These are phyloP conservation scores for Gonatopus flavifemur DNA, from an alignment of 1,140 invertebrate genomes.

Conservation along the genomic window DNA sequence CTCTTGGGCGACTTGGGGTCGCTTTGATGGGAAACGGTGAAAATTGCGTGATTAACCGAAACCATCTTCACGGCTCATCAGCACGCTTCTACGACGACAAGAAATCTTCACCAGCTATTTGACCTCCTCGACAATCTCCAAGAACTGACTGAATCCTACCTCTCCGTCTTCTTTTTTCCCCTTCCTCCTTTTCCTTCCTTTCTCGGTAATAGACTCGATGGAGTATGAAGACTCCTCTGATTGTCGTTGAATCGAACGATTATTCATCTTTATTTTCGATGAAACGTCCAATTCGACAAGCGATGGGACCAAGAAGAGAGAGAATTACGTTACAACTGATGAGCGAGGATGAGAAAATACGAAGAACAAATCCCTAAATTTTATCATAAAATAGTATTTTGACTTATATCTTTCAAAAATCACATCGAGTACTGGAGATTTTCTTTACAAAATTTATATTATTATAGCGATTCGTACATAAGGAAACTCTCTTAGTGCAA, in stretches of 20 bases:
- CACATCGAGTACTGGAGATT: no score
- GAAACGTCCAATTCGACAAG: background rate
- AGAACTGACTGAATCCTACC: constrained; percentile 13
- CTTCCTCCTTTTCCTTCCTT: background rate
- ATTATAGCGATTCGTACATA: no score
- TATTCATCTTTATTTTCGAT: no score
- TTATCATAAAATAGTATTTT: no score
- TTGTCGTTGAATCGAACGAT: constrained; percentile 1
- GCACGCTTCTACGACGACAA: constrained; percentile 33
- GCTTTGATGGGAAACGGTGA: constrained; percentile 30
- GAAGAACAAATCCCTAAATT: no score
- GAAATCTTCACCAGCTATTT: constrained; percentile 31
- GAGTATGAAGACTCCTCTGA: background rate
- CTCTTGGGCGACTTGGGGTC: constrained; percentile 12
- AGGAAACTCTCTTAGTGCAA: no score
- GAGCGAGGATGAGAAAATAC: no score
- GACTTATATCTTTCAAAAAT: no score
- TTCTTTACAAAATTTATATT: no score
- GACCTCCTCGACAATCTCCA: constrained; percentile 21
- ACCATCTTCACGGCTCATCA: constrained; percentile 34
- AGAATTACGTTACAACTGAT: no score
- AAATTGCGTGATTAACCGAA: constrained; percentile 44
- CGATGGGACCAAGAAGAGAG: constrained; percentile 4
- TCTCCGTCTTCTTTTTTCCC: constrained; percentile 1
- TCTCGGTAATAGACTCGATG: background rate